Base-by-base conservation (phyloP, 2,888 invertebrate genomes). In the Napeogenes sylphis region DNA sequence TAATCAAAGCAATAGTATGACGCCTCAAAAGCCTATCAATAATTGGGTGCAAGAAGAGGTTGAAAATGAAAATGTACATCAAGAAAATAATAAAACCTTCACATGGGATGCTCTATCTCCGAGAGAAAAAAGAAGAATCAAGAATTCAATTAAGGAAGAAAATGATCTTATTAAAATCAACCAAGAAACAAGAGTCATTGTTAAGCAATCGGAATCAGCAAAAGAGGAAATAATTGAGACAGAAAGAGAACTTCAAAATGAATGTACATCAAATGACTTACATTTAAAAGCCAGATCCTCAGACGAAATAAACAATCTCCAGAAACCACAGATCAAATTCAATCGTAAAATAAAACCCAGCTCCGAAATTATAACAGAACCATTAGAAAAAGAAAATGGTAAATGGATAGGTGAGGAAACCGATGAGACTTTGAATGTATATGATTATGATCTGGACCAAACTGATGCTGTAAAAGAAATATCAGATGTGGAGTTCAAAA, bases 91-190 rank as follows among this genome's bases (percentile, higher is more conserved):
- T 8, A 77, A 81, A 65, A 81, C 80, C 33, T 13, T 47, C 3
- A 60, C 33, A 55, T 57, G 58, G 81, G 80, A 84, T 78, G 77
- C 75, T 55, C 71, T 85, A 53, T 84, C 87, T 0, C 83, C 86
- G 0, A 78, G 86, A 71, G 80, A 82, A 69, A 79, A 73, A 61
- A 75, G 76, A 58, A 71, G 80, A 47, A 71, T 58, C 30, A 66
- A 55, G 60, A 56, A 32, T 32, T 45, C 64, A 54, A 33, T 45
- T 21, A 53, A 64, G 42, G 45, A 63, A 45, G 45, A 62, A 53
- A 56, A 47, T 30, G 56, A 61, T 6, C 47, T 63, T 30, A 45
- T 30, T 45, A 53, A 53, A 61, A 63, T 33, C 58, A 63, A 60
- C 51, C 66, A 33, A 61, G 38, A 8, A 51, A 5, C 51, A 12